Evolutionary conservation across 2,888 invertebrate genomes (phyloP).

Genomic region (Scrobipalpa costella): DNA sequence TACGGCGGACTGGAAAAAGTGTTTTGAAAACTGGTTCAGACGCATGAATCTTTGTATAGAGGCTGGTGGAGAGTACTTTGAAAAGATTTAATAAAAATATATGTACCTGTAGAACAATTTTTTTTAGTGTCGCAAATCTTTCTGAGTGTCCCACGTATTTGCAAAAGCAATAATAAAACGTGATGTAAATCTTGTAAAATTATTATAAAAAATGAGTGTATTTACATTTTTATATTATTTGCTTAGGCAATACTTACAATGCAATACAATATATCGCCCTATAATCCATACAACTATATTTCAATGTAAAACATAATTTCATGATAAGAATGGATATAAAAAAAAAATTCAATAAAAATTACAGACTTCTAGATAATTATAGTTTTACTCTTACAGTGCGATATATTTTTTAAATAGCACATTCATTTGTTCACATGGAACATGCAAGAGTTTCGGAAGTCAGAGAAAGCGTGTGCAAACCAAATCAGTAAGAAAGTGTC

Average conservation of each 20-base stretch:
- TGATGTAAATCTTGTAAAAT: conserved; percentile 11
- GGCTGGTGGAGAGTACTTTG: too few species aligned
- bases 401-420: neutral
- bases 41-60: too few species aligned
- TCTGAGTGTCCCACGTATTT: too few species aligned
- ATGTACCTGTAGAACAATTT: too few species aligned
- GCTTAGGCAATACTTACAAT: conserved; percentile 7
- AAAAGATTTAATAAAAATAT: too few species aligned
- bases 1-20: too few species aligned
- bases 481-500: conserved; percentile 32
- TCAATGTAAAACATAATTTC: neutral
- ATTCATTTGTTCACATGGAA: conserved; percentile 30
- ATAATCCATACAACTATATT: neutral
- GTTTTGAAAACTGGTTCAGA: too few species aligned
- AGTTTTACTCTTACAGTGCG: neutral
- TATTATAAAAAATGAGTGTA: neutral
- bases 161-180: conserved; percentile 19
- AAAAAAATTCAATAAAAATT: too few species aligned
- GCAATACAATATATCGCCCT: neutral
- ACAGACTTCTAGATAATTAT: too few species aligned
- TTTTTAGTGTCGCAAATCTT: too few species aligned
- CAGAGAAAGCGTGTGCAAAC: conserved; percentile 50
- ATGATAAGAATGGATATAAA: neutral
- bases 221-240: conserved; percentile 5
- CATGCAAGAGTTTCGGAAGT: conserved; percentile 34